Conservation (phyloP, 2,797 vertebrate species). For the Acanthopagrus latus region DNA sequence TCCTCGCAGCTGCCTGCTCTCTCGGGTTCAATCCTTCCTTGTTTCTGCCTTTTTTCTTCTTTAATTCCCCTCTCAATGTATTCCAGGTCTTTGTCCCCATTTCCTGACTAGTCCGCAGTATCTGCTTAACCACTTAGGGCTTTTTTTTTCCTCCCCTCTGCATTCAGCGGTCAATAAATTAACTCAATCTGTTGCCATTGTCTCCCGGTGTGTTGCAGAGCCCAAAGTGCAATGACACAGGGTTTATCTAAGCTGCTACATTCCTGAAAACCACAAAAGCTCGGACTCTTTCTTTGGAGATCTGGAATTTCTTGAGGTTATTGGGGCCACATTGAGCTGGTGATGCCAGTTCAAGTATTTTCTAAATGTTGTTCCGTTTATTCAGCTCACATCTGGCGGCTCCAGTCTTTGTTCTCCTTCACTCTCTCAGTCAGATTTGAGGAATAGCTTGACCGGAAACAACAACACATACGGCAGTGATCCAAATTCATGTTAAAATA, state of each 20-base stretch:
- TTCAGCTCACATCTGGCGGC: not conserved
- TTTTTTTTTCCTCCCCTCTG: not conserved
- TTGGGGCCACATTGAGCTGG: not conserved
- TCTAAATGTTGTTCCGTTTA: not conserved
- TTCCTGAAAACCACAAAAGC: not conserved
- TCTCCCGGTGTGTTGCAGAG: not conserved
- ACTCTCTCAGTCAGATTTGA: not conserved
- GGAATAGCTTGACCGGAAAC: not conserved
- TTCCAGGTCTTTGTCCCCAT: slow-evolving; percentile 23
- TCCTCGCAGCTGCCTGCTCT: slow-evolving; percentile 74
- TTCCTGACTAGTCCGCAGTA: slow-evolving; percentile 10
- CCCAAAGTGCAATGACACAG: not conserved
- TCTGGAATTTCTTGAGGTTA: not conserved
- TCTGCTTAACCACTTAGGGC: not conserved
- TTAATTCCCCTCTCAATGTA: slow-evolving; percentile 20
- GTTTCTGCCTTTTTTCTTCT: slow-evolving; percentile 18
- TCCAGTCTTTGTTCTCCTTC: not conserved
- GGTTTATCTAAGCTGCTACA: not conserved
- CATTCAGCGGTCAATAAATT: slow-evolving; percentile 8
- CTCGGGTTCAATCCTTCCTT: slow-evolving; percentile 46
- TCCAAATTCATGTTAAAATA: too few relatives aligned
- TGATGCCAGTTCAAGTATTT: not conserved
- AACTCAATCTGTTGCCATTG: not conserved
- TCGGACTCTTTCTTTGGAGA: not conserved
- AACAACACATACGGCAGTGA: too few relatives aligned